Evolutionary conservation across 2,113 vertebrate species (phyloP), one percentile per base, ranked within the genome.

Genomic region (Lonchura striata): DNA sequence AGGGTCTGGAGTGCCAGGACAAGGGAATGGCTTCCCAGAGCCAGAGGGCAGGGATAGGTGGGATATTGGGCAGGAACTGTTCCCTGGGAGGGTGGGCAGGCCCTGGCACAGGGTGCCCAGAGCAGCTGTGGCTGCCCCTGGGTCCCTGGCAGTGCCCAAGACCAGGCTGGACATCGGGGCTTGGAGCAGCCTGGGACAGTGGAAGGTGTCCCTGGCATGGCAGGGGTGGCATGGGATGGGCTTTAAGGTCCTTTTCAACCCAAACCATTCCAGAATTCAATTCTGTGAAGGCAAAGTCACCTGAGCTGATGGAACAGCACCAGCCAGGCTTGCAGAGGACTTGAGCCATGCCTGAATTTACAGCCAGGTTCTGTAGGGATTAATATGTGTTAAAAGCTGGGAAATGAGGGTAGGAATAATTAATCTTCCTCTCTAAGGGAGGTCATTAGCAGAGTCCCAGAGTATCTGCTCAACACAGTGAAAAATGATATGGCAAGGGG

Each of bases 211-310:
- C 61, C 41, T 76, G 54, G 16, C 41, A 35, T 37, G 63, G 41
- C 63, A 47, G 24, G 7, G 6, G 8, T 9, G 30, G 41, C 0
- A 54, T 4, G 2, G 15, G 79, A 68, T 39, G n/a, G 11, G 0
- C 0, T 63, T 63, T 16, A 33, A 83, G 30, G 18, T 63, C 22
- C 6, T 25, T 83, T 33, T 35, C 49, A 63, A 14, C 31, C 8
- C 64, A 77, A 63, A 54, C 15, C 10, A 11, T 37, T 56, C 49
- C 15, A 33, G 49, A 66, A 90, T 42, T 63, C 42, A 77, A 3
- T 90, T 70, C 49, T 50, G 19, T 63, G 64, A 23, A 42, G 75
- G 19, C 61, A 76, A 79, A 79, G 70, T 19, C 63, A 72, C 23
- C 77, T 82, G 54, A 66, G 92, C 39, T 83, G 21, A 39, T 81